Base-by-base conservation (phyloP, 2,797 vertebrate genomes). In the Gymnothorax javanicus region DNA sequence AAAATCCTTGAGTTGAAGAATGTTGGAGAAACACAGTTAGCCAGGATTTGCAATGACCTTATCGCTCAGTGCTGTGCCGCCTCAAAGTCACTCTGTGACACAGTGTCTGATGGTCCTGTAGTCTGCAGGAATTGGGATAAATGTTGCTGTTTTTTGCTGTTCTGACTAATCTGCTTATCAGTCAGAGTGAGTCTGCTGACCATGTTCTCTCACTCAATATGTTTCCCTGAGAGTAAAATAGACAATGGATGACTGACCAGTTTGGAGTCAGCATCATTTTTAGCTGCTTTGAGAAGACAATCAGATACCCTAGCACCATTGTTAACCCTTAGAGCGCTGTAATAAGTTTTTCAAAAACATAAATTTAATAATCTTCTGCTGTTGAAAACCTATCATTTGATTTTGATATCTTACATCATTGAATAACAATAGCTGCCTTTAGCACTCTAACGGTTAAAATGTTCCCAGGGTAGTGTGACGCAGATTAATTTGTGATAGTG, bases 401-500 rank as follows among this genome's bases (percentile, higher is more conserved):
- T 43, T 43, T 43, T 43, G 33, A 43, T 43, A 2, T 43, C 33
- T 43, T 43, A 43, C 33, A 43, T 43, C 33, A 43, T 43, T 43
- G 33, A 43, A 43, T 43, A 43, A 43, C 33, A 43, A 43, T 43
- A 43, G 33, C 33, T 43, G 33, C 33, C 33, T 43, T 43, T 43
- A 43, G 33, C 33, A 43, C 33, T 43, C 33, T 43, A 43, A 43
- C 1, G 33, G 33, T 43, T 43, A 57, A 83, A 62, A 59, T 23
- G 64, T 33, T 62, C 69, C 82, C n/a, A 67, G 69, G 56, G 75
- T 27, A 84, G 69, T 17, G 0, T 7, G 23, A 57, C 85, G 82
- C 84, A 57, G 85, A 86, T 86, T 50, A 73, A 67, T 79, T 27
- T n/a, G n/a, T 83, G 81, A 89, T 88, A 43, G 33, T 43, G 33